Conservation (phyloP, 2,113 vertebrate genomes). For the Semnornis frantzii region DNA sequence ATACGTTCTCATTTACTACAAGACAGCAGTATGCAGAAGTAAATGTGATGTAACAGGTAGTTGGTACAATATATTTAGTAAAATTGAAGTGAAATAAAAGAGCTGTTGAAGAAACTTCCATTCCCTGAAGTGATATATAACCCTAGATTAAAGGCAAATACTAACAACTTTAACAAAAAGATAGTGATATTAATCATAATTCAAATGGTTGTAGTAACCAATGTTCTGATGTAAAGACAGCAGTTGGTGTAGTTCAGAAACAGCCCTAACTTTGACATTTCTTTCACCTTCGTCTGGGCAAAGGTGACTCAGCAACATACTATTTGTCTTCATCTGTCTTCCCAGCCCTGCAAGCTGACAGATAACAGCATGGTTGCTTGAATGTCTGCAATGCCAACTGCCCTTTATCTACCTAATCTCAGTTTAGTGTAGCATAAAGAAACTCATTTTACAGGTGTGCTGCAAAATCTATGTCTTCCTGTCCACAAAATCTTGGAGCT, state of each 20-base stretch:
- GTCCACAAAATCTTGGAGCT: not conserved
- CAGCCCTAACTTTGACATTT: slow-evolving; percentile 33
- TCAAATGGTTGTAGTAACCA: not conserved
- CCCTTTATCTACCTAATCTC: slow-evolving; percentile 30
- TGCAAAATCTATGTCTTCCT: not conserved
- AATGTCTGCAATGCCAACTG: slow-evolving; percentile 30
- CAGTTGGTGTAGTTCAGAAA: not conserved
- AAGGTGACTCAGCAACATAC: not conserved
- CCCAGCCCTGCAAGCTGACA: not conserved
- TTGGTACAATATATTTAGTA: not conserved
- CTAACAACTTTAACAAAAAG: slow-evolving; percentile 42
- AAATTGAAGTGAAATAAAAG: not conserved
- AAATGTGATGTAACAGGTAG: not conserved
- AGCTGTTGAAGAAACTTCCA: not conserved
- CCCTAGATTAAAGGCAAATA: not conserved
- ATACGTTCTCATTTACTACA: not conserved
- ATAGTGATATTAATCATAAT: slow-evolving; percentile 38
- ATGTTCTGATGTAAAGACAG: not conserved
- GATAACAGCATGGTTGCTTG: not conserved
- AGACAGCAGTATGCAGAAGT: not conserved
- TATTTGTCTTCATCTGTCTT: slow-evolving; percentile 57
- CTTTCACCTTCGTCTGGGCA: not conserved
- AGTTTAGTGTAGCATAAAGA: not conserved
- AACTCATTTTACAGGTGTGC: slow-evolving; percentile 28
- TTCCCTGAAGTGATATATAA: not conserved